Conservation (phyloP, 2,113 vertebrate genomes). For the Platysternon megacephalum region DNA sequence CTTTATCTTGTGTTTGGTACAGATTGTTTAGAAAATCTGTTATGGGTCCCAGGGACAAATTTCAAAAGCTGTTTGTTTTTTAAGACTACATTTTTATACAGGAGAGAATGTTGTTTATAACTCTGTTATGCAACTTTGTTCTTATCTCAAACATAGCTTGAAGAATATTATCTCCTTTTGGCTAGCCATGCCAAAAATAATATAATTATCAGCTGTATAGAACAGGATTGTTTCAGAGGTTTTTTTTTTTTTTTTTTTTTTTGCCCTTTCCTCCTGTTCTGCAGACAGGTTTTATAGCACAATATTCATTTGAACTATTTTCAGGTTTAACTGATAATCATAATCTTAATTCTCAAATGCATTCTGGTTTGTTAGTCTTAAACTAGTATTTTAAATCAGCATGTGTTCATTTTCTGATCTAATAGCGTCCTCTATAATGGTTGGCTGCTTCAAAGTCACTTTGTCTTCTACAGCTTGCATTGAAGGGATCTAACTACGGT, state of each 20-base stretch:
- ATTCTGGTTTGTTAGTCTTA: not conserved
- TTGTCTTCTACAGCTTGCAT: slow-evolving; percentile 86
- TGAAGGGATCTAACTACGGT: slow-evolving; percentile 96
- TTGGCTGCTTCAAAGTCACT: not conserved
- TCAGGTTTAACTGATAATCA: not conserved
- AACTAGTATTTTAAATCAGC: not conserved
- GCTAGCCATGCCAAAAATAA: not conserved
- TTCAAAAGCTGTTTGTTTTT: not conserved
- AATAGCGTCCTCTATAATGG: not conserved
- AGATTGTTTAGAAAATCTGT: not conserved
- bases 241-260: not conserved
- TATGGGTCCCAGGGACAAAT: rapidly evolving
- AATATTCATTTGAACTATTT: not conserved
- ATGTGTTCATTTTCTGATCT: not conserved
- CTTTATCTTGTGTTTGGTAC: not conserved
- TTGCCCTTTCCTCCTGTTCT: not conserved
- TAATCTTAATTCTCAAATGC: not conserved
- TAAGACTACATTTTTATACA: not conserved
- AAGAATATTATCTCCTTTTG: not conserved
- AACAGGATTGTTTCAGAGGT: not conserved
- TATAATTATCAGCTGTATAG: not conserved
- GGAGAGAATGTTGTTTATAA: slow-evolving; percentile 14
- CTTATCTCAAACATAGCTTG: slow-evolving; percentile 1
- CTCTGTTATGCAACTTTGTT: slow-evolving; percentile 20
- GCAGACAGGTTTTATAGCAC: not conserved